Percentiles rank a stretch among this genome's conserved stretches.
These are phyloP conservation scores for Microcebus ravelobensis DNA, from an alignment of 2,113 vertebrate species.

Conservation along the genomic window DNA sequence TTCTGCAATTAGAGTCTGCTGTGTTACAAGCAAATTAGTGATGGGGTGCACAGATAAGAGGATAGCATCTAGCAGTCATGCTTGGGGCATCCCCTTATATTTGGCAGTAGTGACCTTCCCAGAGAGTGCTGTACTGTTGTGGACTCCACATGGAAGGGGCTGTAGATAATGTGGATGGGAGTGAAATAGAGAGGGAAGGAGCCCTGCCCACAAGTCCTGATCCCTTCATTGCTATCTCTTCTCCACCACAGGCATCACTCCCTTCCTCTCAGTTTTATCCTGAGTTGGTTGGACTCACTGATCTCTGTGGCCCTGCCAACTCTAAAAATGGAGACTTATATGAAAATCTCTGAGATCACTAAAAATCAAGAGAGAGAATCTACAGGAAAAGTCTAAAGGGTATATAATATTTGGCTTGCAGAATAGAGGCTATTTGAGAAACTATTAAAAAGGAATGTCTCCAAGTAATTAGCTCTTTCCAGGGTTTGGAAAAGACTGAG, in stretches of 20 bases:
- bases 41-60: not conserved
- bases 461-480: not conserved
- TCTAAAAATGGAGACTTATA: not conserved
- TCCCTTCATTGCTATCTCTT: not conserved
- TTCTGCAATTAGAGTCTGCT: not conserved
- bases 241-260: not conserved
- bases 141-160: not conserved
- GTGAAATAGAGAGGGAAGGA: not conserved
- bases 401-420: not conserved
- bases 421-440: not conserved
- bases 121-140: not conserved
- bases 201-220: fast-evolving
- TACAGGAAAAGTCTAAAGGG: not conserved
- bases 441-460: not conserved
- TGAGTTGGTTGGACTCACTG: not conserved
- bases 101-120: not conserved
- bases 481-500: not conserved
- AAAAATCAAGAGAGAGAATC: not conserved
- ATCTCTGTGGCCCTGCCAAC: not conserved
- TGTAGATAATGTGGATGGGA: not conserved
- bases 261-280: not conserved
- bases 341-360: not conserved
- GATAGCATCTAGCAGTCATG: not conserved
- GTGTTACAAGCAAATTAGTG: not conserved
- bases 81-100: not conserved